Evolutionary conservation across 2,113 vertebrate species (phyloP).

Genomic region (Perca flavescens): DNA sequence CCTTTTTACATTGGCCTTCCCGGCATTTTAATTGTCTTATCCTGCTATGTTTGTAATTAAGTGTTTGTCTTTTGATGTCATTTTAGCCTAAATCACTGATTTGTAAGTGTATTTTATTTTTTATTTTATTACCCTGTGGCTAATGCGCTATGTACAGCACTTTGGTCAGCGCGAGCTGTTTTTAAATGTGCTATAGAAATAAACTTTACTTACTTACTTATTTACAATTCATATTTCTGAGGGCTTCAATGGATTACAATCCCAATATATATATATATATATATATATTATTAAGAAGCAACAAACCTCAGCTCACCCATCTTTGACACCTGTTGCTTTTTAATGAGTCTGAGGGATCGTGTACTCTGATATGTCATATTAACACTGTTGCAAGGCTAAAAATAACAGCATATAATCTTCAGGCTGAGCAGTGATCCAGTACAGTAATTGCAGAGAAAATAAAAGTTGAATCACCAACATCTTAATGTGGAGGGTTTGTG

Average conservation of each 20-base stretch:
- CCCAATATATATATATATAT: too few relatives aligned
- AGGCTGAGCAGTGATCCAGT: not conserved
- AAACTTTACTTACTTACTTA: too few relatives aligned
- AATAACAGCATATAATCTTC: constrained; percentile 22
- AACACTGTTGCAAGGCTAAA: constrained; percentile 30
- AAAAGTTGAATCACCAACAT: constrained; percentile 9
- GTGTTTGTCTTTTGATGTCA: too few relatives aligned
- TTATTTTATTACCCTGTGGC: too few relatives aligned
- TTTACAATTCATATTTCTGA: not conserved
- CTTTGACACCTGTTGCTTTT: constrained; percentile 26
- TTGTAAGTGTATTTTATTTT: too few relatives aligned
- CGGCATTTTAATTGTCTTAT: too few relatives aligned
- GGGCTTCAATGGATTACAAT: not conserved
- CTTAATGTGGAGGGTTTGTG: not conserved
- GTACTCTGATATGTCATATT: constrained; percentile 27
- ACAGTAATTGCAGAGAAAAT: constrained; percentile 15
- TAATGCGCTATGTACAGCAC: too few relatives aligned
- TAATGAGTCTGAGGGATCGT: constrained; percentile 18
- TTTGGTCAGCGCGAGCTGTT: too few relatives aligned
- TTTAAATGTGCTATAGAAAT: too few relatives aligned
- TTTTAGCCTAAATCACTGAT: too few relatives aligned
- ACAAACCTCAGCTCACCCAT: constrained; percentile 11
- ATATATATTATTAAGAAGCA: not conserved
- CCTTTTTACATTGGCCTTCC: too few relatives aligned
- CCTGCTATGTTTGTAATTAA: too few relatives aligned